phyloP scores from a whole-genome alignment of 2,113 vertebrate genomes.

The Amphiprion ocellaris region DNA sequence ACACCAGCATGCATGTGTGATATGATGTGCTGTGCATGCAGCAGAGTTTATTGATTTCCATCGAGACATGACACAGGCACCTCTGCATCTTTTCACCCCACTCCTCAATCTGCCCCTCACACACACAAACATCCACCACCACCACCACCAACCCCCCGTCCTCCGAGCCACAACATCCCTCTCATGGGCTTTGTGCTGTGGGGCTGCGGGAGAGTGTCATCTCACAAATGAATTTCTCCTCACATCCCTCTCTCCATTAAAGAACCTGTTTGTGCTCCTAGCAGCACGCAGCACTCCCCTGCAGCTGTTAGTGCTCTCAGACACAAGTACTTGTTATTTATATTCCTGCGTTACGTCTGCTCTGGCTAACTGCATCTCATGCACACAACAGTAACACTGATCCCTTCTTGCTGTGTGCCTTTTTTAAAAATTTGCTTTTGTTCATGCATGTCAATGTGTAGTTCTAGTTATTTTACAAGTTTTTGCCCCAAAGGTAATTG shows the following conservation, averaged over 20 bases:
- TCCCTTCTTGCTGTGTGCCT: slow-evolving; percentile 5
- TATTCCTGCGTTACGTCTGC: slow-evolving; percentile 51
- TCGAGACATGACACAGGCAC: slow-evolving; percentile 67
- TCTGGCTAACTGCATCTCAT: slow-evolving; percentile 38
- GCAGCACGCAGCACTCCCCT: slow-evolving; percentile 49
- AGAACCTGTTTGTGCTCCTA: slow-evolving; percentile 68
- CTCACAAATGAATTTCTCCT: slow-evolving; percentile 81
- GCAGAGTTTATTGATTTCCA: slow-evolving; percentile 77
- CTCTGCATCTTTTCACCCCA: slow-evolving; percentile 58
- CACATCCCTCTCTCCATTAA: slow-evolving; percentile 78
- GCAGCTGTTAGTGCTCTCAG: slow-evolving; percentile 69
- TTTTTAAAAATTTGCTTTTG: background rate
- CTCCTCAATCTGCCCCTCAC: slow-evolving; percentile 38
- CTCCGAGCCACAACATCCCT: slow-evolving; percentile 57
- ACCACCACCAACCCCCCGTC: background rate
- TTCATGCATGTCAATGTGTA: slow-evolving; percentile 11
- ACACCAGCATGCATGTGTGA: slow-evolving; percentile 36
- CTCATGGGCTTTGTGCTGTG: slow-evolving; percentile 65
- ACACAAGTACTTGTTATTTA: slow-evolving; percentile 67
- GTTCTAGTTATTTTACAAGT: background rate
- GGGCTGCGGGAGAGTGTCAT: slow-evolving; percentile 73
- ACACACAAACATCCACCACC: background rate
- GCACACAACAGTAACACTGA: slow-evolving; percentile 5
- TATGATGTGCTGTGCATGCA: slow-evolving; percentile 40
- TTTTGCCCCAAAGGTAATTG: background rate